phyloP scores from a whole-genome alignment of 2,888 invertebrate genomes.

The Drosophila percnosoma region DNA sequence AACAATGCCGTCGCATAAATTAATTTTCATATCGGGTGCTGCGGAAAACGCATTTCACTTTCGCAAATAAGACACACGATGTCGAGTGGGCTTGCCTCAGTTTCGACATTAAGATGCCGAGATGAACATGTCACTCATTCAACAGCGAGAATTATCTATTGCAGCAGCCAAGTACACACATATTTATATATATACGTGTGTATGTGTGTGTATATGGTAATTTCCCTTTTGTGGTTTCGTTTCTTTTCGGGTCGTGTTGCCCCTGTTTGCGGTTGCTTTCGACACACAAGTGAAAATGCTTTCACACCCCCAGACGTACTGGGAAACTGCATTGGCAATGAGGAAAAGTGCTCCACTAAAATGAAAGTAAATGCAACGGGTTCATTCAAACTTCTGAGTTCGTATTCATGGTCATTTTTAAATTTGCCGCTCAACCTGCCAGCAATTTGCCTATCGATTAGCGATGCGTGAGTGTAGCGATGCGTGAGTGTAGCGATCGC shows the following conservation, averaged over 20 bases:
- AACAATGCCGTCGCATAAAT: constrained; percentile 65
- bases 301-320: constrained; percentile 42
- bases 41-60: constrained; percentile 75
- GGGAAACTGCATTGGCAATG: constrained; percentile 55
- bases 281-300: constrained; percentile 50
- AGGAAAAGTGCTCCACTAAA: constrained; percentile 50
- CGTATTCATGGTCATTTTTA: background rate
- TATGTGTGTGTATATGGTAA: constrained; percentile 2
- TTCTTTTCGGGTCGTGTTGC: constrained; percentile 26
- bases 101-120: constrained; percentile 42
- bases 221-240: constrained; percentile 64
- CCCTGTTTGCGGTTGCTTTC: constrained; percentile 39
- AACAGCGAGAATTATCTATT: constrained; percentile 38
- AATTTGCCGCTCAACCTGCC: background rate
- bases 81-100: constrained; percentile 22
- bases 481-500: background rate
- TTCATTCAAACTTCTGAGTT: background rate
- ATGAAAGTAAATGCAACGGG: constrained; percentile 29
- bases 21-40: constrained; percentile 67
- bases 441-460: background rate
- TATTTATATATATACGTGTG: background rate
- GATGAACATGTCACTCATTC: constrained; percentile 39
- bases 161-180: constrained; percentile 25
- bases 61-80: constrained; percentile 50
- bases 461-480: background rate